phyloP scores from a whole-genome alignment of 64 coral and sea anemone species.

The Stichodactyla mertensii region DNA sequence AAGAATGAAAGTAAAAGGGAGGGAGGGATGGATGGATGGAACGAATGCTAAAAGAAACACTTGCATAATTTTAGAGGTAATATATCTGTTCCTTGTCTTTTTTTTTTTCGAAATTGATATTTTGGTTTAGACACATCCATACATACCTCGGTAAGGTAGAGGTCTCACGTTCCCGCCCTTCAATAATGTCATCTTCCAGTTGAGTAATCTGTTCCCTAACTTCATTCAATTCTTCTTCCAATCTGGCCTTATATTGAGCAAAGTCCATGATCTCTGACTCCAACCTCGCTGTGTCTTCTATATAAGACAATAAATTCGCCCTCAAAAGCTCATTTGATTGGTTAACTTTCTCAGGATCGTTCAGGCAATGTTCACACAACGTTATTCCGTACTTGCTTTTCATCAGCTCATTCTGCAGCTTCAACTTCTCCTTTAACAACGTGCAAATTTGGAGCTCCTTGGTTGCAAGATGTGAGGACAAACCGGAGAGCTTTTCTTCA shows the following conservation, averaged over 20 bases:
- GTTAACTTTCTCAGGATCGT: slow-evolving; percentile 36
- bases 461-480: slow-evolving; percentile 74
- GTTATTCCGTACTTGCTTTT: slow-evolving; percentile 42
- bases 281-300: slow-evolving; percentile 65
- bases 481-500: slow-evolving; percentile 68
- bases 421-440: slow-evolving; percentile 50
- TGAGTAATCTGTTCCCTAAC: slow-evolving; percentile 57
- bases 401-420: slow-evolving; percentile 71
- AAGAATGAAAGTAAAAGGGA: no score
- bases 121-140: background rate
- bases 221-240: slow-evolving; percentile 60
- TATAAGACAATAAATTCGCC: slow-evolving; percentile 52
- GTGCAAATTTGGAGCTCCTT: slow-evolving; percentile 68
- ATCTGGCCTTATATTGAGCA: slow-evolving; percentile 69
- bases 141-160: background rate
- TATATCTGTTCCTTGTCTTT: no score
- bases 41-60: background rate
- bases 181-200: slow-evolving; percentile 62
- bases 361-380: slow-evolving; percentile 42
- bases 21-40: background rate
- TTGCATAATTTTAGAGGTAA: no score
- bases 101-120: no score
- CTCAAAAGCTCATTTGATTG: slow-evolving; percentile 37
- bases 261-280: slow-evolving; percentile 65
- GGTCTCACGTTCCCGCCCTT: background rate